phyloP scores from a whole-genome alignment of 2,113 vertebrate genomes.

The Phrynosoma blainvillii region DNA sequence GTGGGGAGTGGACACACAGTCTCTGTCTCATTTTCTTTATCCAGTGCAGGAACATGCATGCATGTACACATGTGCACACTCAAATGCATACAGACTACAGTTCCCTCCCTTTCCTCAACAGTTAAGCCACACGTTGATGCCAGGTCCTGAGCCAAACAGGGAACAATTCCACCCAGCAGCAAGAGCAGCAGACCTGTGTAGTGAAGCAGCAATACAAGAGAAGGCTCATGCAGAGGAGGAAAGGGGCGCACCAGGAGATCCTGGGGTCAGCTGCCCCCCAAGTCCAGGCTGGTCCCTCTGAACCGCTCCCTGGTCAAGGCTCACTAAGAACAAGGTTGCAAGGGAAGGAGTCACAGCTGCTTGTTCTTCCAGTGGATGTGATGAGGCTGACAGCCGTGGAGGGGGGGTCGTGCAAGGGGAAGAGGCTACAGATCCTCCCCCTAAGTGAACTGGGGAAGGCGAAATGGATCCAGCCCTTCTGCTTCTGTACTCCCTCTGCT shows the following conservation, averaged over 20 bases:
- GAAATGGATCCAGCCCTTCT: rapidly evolving
- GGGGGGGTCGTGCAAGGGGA: neutral
- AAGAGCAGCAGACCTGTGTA: neutral
- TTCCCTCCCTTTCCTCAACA: neutral
- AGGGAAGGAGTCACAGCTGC: too few relatives aligned
- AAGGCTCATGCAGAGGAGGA: neutral
- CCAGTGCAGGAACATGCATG: neutral
- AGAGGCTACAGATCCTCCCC: too few relatives aligned
- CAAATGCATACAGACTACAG: neutral
- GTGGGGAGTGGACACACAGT: neutral
- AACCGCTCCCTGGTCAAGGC: neutral
- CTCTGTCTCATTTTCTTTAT: neutral
- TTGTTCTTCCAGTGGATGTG: too few relatives aligned
- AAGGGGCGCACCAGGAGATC: neutral
- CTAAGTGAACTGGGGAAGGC: neutral
- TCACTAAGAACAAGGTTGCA: neutral
- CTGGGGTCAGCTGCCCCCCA: neutral
- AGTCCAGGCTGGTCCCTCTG: too few relatives aligned
- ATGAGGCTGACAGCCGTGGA: neutral
- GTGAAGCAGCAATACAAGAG: neutral
- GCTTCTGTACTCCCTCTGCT: too few relatives aligned
- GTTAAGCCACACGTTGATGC: neutral
- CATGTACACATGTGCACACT: neutral
- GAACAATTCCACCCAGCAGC: too few relatives aligned
- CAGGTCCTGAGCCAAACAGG: neutral